Conservation (phyloP, 2,113 vertebrate genomes). For the Hippocampus barbouri region DNA sequence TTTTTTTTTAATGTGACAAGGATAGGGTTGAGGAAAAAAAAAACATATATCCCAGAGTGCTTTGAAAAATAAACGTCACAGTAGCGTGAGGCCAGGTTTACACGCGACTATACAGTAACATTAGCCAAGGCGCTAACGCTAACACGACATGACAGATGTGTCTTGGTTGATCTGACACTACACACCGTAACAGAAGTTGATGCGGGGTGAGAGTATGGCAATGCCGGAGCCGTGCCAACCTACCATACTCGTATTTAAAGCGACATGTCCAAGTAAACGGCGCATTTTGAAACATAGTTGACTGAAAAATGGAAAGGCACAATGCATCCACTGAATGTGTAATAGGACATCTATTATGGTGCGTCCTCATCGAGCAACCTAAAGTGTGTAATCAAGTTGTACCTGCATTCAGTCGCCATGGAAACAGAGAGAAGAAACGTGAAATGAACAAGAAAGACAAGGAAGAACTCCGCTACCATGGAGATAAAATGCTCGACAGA, state of each 20-base stretch:
- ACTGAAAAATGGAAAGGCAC: not conserved
- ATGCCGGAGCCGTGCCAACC: not conserved
- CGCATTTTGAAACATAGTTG: not conserved
- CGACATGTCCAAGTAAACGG: not conserved
- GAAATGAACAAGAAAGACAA: slow-evolving; percentile 19
- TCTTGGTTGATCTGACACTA: not conserved
- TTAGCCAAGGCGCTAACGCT: slow-evolving; percentile 1
- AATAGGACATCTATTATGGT: slow-evolving; percentile 5
- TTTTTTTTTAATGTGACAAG: not conserved
- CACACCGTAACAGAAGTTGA: not conserved
- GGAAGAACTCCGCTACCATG: slow-evolving; percentile 7
- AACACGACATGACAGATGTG: slow-evolving; percentile 1
- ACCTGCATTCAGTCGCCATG: slow-evolving; percentile 52
- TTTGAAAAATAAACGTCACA: not conserved
- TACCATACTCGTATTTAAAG: not conserved
- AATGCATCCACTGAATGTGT: not conserved
- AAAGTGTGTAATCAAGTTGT: slow-evolving; percentile 29
- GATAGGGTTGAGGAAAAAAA: not conserved
- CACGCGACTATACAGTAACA: not conserved
- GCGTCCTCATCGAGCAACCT: slow-evolving; percentile 25
- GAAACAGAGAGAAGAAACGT: slow-evolving; percentile 44
- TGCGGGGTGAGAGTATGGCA: not conserved
- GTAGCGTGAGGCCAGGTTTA: not conserved
- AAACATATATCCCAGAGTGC: not conserved
- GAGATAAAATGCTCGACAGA: slow-evolving; percentile 17